Evolutionary conservation across 2,888 invertebrate genomes (phyloP), one percentile per base, ranked within the genome.

Genomic region (Nomada fabriciana): DNA sequence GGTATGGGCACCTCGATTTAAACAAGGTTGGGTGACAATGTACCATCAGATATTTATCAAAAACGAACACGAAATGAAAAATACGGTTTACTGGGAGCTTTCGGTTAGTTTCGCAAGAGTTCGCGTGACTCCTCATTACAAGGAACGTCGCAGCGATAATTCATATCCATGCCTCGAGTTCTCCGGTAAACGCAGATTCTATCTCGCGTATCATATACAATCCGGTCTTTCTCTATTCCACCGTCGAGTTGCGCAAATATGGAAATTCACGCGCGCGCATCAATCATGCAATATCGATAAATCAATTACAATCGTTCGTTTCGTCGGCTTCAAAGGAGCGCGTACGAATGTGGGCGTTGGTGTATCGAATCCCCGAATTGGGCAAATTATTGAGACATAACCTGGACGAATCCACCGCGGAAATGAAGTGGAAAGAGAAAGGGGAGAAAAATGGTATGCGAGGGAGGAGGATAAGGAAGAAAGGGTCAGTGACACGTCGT

Each of bases 401-500:
- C 23, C 25, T 23, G 15, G 42, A 15, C 7, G n/a, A 42, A 42
- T 63, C 53, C 42, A 42, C 11, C 43, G 42, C 23, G 23, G 25
- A 25, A 52, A 63, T 7, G 29, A 20, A 47, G 15, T 10, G 59
- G 25, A 61, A 20, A 9, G 29, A 15, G 23, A 18, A 50, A 18
- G 15, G 2, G 47, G 53, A 50, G 15, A 73, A 73, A 60, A 59
- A 68, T 55, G 52, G 55, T 42, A 61, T 52, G 63, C 53, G 77
- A 76, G 55, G 29, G 68, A 57, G 59, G 67, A 73, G 61, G 55
- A 74, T 53, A 61, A 57, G 63, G 70, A 74, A 76, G 81, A 76
- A 78, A 82, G 88, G 91, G 91, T 90, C 91, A 91, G 88, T 91
- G 91, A 91, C 91, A 91, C 88, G 89, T 89, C 90, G 90, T 86